These are phyloP conservation scores for Tribolium freemani DNA, from an alignment of 2,888 invertebrate species.

Conservation along the genomic window DNA sequence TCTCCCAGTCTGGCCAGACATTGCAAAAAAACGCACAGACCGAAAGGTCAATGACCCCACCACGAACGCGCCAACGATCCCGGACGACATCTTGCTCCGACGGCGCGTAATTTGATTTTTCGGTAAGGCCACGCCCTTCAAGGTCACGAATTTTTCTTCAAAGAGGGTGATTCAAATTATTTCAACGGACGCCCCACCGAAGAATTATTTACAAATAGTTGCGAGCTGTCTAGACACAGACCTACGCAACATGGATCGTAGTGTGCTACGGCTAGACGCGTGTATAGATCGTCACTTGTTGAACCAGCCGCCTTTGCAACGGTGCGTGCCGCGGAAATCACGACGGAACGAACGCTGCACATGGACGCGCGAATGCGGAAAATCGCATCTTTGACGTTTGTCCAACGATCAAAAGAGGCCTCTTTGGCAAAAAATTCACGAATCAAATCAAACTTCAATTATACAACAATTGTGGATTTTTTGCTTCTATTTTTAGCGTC, in stretches of 20 bases:
- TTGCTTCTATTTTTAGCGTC: too few species aligned
- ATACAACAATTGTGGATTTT: too few species aligned
- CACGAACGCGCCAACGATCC: conserved; percentile 20
- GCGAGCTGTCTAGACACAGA: conserved; percentile 53
- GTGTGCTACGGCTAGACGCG: conserved; percentile 45
- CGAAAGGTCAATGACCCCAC: conserved; percentile 42
- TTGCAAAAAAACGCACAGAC: conserved; percentile 51
- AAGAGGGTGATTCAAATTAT: too few species aligned
- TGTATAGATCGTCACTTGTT: conserved; percentile 41
- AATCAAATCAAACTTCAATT: too few species aligned
- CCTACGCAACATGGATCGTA: conserved; percentile 55
- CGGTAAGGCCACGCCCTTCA: not conserved
- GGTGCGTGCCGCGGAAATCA: conserved; percentile 35
- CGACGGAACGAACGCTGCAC: conserved; percentile 21
- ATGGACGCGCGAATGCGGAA: conserved; percentile 25
- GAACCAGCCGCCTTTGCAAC: conserved; percentile 37
- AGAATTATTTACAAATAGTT: conserved; percentile 53
- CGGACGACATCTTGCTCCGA: not conserved
- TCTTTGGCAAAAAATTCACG: not conserved
- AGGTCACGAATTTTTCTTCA: not conserved
- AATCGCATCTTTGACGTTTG: not conserved
- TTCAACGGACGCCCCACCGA: not conserved
- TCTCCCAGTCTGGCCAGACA: conserved; percentile 52
- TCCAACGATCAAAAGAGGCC: not conserved
- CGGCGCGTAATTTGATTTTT: not conserved